phyloP scores from a whole-genome alignment of 2,797 vertebrate species.

The Amniataba percoides region DNA sequence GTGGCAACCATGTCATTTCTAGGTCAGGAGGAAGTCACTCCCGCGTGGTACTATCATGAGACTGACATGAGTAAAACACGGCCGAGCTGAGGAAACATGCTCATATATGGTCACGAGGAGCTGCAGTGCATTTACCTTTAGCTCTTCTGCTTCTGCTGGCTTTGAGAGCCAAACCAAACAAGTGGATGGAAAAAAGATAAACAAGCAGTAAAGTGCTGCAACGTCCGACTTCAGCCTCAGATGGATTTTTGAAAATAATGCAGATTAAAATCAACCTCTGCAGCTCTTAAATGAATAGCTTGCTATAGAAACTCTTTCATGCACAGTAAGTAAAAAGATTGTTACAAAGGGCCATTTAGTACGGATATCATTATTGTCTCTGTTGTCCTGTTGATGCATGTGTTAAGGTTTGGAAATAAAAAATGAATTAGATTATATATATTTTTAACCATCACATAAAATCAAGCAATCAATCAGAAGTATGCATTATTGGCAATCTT shows the following conservation, averaged over 20 bases:
- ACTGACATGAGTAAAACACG: neutral
- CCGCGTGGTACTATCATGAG: neutral
- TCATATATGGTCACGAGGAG: neutral
- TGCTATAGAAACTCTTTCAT: neutral
- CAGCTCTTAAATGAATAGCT: neutral
- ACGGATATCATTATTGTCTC: no score
- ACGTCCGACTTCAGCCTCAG: neutral
- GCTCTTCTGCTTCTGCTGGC: neutral
- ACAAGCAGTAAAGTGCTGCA: neutral
- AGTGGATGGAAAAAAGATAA: neutral
- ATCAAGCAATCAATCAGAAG: no score
- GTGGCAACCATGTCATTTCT: constrained; percentile 36
- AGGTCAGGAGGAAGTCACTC: constrained; percentile 33
- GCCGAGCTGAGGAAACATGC: neutral
- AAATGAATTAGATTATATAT: no score
- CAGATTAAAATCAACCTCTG: neutral
- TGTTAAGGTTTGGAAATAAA: no score
- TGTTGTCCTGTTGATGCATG: no score
- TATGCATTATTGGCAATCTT: no score
- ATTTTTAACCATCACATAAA: no score
- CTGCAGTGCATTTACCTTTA: neutral
- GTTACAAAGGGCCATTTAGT: no score
- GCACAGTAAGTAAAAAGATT: neutral
- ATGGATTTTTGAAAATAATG: neutral
- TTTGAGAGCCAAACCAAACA: neutral